Conservation (phyloP, 2,797 vertebrate species). For the Sciaenops ocellatus region DNA sequence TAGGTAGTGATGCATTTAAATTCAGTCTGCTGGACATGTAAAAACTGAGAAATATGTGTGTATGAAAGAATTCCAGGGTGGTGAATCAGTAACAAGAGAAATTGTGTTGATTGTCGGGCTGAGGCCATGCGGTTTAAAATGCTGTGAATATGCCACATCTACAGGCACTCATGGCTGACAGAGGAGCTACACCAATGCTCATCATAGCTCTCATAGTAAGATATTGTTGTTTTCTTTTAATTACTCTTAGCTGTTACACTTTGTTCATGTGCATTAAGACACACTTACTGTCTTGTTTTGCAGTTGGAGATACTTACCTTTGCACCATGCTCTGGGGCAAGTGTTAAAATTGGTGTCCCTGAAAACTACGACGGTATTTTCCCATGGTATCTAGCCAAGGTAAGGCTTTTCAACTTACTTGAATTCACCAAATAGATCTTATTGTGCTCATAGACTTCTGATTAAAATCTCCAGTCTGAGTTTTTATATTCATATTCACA, state of each 20-base stretch:
- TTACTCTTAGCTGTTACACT: not conserved
- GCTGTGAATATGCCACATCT: conserved; percentile 41
- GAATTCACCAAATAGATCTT: not conserved
- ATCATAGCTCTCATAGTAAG: conserved; percentile 71
- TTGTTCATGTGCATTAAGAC: not conserved
- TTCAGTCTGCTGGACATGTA: not conserved
- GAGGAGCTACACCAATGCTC: conserved; percentile 42
- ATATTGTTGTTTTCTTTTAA: not conserved
- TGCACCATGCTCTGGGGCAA: conserved; percentile 73
- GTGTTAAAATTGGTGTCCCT: conserved; percentile 84
- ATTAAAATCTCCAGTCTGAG: not conserved
- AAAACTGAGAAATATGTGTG: conserved; percentile 32
- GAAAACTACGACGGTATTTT: conserved; percentile 89
- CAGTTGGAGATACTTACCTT: conserved; percentile 68
- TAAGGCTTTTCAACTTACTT: conserved; percentile 69
- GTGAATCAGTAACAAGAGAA: conserved; percentile 69
- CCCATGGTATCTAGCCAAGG: conserved; percentile 88
- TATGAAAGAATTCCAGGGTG: conserved; percentile 39
- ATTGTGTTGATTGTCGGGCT: conserved; percentile 37
- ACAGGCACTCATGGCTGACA: conserved; percentile 65
- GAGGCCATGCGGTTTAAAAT: conserved; percentile 46
- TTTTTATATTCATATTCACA: not conserved
- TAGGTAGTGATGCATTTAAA: conserved; percentile 18
- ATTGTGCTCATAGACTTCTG: not conserved
- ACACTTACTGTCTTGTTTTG: conserved; percentile 31